phyloP scores from a whole-genome alignment of 2,113 vertebrate species.

The Saccopteryx leptura region DNA sequence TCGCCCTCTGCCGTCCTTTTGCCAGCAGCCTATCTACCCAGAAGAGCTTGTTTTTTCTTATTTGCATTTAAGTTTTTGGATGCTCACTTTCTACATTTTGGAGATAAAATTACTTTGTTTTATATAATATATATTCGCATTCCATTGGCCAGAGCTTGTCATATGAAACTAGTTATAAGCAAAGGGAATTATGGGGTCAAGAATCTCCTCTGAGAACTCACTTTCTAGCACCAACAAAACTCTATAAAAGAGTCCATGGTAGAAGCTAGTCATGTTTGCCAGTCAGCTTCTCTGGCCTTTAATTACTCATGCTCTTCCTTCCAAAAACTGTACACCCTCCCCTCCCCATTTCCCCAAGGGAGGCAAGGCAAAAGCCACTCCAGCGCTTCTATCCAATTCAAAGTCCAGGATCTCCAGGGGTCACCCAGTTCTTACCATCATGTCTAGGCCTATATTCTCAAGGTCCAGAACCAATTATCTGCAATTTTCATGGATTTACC shows the following conservation, averaged over 20 bases:
- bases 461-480: background rate
- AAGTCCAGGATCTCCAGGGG: background rate
- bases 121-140: background rate
- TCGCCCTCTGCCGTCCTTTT: background rate
- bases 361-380: background rate
- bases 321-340: background rate
- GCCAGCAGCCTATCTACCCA: background rate
- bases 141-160: background rate
- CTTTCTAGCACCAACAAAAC: background rate
- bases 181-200: background rate
- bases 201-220: background rate
- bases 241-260: background rate
- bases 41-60: background rate
- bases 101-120: background rate
- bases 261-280: background rate
- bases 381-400: background rate
- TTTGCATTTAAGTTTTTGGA: conserved; percentile 21
- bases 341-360: background rate
- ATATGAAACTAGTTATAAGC: background rate
- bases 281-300: background rate
- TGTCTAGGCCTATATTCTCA: background rate
- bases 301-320: background rate
- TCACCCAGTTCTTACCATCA: background rate
- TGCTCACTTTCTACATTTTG: background rate
- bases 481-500: background rate